phyloP scores from a whole-genome alignment of 2,113 vertebrate genomes.

The Mormyrus iriodes region DNA sequence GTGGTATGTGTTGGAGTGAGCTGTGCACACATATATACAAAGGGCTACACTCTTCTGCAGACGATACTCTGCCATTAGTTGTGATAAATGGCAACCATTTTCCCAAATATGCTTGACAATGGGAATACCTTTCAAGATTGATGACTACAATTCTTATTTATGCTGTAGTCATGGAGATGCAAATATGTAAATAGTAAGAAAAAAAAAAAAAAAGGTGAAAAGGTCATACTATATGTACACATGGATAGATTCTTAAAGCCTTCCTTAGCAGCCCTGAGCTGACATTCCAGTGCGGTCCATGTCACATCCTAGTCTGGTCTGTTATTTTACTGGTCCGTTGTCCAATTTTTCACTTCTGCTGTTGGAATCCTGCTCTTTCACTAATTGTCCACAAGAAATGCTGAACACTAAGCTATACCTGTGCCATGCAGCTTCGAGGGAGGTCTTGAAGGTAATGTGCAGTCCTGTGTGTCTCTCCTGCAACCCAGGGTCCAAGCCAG shows the following conservation, averaged over 20 bases:
- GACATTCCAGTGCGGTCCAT: too few relatives aligned
- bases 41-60: neutral
- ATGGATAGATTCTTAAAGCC: slow-evolving; percentile 3
- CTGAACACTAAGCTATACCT: too few relatives aligned
- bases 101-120: neutral
- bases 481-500: neutral
- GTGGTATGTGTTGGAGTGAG: neutral
- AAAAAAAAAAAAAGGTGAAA: neutral
- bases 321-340: neutral
- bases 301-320: neutral
- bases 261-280: neutral
- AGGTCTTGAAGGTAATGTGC: too few relatives aligned
- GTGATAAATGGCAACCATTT: neutral
- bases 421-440: too few relatives aligned
- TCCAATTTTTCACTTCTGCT: neutral
- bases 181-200: neutral
- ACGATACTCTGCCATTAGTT: neutral
- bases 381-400: neutral
- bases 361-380: too few relatives aligned
- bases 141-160: neutral
- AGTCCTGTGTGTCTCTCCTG: neutral
- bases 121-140: slow-evolving; percentile 1
- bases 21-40: neutral
- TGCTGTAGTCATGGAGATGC: neutral
- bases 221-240: neutral